Evolutionary conservation across 1,140 invertebrate genomes (phyloP).

Genomic region (Ceratina japonica): DNA sequence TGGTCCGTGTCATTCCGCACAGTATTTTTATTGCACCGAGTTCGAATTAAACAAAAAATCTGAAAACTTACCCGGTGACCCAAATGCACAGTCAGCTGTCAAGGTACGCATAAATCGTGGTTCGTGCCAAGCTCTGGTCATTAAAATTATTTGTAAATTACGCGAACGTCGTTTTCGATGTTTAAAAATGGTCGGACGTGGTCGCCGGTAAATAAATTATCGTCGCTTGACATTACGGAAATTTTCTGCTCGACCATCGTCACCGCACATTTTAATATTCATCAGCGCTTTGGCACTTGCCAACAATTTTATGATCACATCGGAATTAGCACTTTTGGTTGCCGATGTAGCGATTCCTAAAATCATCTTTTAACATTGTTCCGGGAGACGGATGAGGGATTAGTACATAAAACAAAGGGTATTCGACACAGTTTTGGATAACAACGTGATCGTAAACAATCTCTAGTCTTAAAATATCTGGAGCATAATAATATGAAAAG

Average conservation of each 20-base stretch:
- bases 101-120: constrained; percentile 51
- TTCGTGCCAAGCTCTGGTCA: constrained; percentile 18
- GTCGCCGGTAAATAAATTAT: not conserved
- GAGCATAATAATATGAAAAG: constrained; percentile 48
- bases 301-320: not conserved
- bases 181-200: not conserved
- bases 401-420: too few relatives aligned
- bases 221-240: too few relatives aligned
- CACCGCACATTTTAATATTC: not conserved
- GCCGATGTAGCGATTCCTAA: too few relatives aligned
- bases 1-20: constrained; percentile 56
- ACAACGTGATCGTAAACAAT: constrained; percentile 13
- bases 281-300: not conserved
- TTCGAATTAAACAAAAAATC: constrained; percentile 48
- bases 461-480: constrained; percentile 46
- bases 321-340: too few relatives aligned
- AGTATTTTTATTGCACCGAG: constrained; percentile 55
- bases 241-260: too few relatives aligned
- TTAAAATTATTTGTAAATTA: constrained; percentile 11
- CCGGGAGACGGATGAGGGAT: too few relatives aligned
- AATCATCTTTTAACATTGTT: too few relatives aligned
- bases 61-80: constrained; percentile 55
- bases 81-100: constrained; percentile 53
- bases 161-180: not conserved
- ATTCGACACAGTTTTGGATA: too few relatives aligned